phyloP scores from a whole-genome alignment of 2,113 vertebrate species.

The Sebastes fasciatus region DNA sequence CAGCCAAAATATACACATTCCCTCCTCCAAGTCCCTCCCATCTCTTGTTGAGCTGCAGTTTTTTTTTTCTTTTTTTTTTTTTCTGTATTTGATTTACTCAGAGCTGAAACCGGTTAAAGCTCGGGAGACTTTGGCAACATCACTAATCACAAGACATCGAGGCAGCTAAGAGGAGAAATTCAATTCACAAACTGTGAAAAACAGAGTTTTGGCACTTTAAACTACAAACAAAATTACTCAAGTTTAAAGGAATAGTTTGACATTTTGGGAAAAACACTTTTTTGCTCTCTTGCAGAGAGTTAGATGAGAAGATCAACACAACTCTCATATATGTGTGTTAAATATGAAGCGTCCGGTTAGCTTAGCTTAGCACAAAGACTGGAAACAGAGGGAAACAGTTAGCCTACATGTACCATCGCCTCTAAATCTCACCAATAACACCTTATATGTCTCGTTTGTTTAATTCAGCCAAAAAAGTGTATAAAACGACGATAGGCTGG shows the following conservation, averaged over 20 bases:
- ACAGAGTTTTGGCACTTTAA: background rate
- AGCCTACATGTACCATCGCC: no score
- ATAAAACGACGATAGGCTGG: no score
- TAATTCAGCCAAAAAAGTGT: no score
- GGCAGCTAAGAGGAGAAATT: background rate
- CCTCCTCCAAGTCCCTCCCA: background rate
- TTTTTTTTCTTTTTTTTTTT: background rate
- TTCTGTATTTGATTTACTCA: conserved; percentile 1
- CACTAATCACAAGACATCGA: background rate
- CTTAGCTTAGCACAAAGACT: background rate
- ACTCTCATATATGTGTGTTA: background rate
- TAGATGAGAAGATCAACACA: background rate
- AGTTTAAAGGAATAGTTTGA: background rate
- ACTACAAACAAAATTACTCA: background rate
- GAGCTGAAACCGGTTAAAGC: conserved; percentile 14
- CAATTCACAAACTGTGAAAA: background rate
- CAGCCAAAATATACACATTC: background rate
- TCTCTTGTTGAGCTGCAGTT: background rate
- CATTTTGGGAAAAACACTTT: background rate
- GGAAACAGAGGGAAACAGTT: background rate
- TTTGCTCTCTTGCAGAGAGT: background rate
- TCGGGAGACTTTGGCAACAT: conserved; percentile 7
- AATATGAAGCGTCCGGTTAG: background rate
- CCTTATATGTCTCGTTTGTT: background rate
- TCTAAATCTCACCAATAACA: background rate